Evolutionary conservation across 1,140 invertebrate species (phyloP).

Genomic region (Adelges cooleyi): DNA sequence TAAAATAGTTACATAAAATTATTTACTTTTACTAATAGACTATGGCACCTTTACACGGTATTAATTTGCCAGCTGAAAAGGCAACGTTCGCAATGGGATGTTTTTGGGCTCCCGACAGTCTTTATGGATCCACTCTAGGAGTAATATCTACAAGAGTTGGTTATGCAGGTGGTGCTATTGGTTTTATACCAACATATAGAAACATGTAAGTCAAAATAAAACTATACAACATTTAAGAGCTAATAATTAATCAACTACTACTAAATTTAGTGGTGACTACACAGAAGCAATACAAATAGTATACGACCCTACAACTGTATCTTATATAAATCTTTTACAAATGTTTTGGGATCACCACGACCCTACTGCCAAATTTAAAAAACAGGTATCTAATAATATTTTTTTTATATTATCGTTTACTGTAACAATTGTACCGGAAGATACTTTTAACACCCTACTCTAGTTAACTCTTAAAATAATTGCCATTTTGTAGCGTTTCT

Average conservation of each 20-base stretch:
- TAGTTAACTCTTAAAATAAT: no score
- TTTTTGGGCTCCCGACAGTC: constrained; percentile 90
- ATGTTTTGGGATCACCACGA: constrained; percentile 92
- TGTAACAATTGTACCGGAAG: no score
- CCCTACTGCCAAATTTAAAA: constrained; percentile 61
- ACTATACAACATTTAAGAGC: no score
- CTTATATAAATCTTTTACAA: constrained; percentile 62
- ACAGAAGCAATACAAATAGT: constrained; percentile 87
- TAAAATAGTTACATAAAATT: no score
- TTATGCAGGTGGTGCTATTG: constrained; percentile 76
- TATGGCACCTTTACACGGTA: constrained; percentile 32
- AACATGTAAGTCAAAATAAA: constrained; percentile 80
- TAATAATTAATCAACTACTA: constrained; percentile 9
- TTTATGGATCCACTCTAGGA: constrained; percentile 74
- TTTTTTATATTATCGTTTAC: constrained; percentile 1
- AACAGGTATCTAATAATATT: constrained; percentile 49
- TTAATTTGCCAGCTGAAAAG: constrained; percentile 38
- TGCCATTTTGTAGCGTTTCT: no score
- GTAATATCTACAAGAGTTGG: constrained; percentile 85
- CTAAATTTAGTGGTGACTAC: constrained; percentile 71
- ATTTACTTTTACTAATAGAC: no score
- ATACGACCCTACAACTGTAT: constrained; percentile 66
- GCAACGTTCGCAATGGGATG: constrained; percentile 93
- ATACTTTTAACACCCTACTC: no score
- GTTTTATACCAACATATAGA: constrained; percentile 65